Evolutionary conservation across 2,888 invertebrate genomes (phyloP), one percentile per base, ranked within the genome.

Genomic region (Xestia c-nigrum): DNA sequence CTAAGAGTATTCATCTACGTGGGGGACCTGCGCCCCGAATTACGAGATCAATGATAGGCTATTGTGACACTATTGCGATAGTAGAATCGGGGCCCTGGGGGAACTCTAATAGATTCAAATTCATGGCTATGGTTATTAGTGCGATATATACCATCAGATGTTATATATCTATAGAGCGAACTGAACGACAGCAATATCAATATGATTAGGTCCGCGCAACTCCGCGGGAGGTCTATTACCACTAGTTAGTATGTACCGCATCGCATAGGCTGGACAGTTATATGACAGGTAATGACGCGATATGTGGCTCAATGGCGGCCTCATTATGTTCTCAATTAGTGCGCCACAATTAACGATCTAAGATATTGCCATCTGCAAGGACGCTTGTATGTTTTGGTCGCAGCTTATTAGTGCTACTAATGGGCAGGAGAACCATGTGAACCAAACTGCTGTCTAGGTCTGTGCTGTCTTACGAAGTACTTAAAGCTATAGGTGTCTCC

Each of bases 211-310:
- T 10, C 24, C 52, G 24, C 12, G 40, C 6, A 9, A 59, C 40
- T 16, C 21, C 47, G 70, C 47, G 70, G 69, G 79, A 69, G 75
- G 75, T 68, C 70, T 69, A 12, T 38, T 24, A 2, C 5, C 55
- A 21, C 46, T 69, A 4, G 7, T 79, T 38, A 69, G 24, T 69
- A 55, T 40, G 24, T 68, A 19, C 67, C 38, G 24, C 52, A 19
- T 24, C 21, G 46, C 46, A 9, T 40, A 21, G 31, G 4, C 46
- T 24, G 38, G 46, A 69, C 52, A 79, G 0, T 46, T 21, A 55
- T 52, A 10, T 12, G 79, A 24, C 69, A 67, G 46, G 10, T 75
- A 52, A 69, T 40, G 47, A 47, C n/a, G 16, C 55, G 24, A 40
- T n/a, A 40, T 16, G 55, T 6, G 43, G 19, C 80, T 40, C 46